Conservation (phyloP, 2,888 invertebrate species). For the Xestoiulus laeticollis region DNA sequence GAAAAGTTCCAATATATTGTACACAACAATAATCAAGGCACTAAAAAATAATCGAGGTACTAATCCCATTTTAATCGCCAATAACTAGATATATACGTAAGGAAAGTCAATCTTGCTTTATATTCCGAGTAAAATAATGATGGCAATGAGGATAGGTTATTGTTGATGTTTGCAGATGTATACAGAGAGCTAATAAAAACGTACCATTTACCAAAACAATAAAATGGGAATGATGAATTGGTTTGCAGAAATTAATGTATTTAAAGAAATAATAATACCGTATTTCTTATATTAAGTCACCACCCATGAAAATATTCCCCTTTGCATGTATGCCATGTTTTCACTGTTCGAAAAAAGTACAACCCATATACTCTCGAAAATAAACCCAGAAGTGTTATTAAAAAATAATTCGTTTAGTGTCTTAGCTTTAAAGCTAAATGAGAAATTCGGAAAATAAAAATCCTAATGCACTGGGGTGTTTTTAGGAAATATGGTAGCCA, state of each 20-base stretch:
- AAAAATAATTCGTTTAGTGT: neutral
- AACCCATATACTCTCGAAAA: neutral
- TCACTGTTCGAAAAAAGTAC: neutral
- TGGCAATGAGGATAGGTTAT: neutral
- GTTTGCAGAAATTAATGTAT: neutral
- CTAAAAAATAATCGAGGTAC: too few species aligned
- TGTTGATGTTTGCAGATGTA: neutral
- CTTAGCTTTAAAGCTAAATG: too few species aligned
- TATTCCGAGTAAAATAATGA: too few species aligned
- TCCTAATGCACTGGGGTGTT: neutral
- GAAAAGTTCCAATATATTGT: too few species aligned
- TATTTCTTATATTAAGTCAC: neutral
- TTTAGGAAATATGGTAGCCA: neutral
- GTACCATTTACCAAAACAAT: neutral
- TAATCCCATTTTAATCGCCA: too few species aligned
- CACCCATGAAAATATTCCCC: neutral
- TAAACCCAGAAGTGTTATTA: neutral
- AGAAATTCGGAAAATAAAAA: too few species aligned
- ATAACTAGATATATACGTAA: too few species aligned
- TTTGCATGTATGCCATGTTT: neutral
- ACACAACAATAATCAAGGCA: too few species aligned
- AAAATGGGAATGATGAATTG: neutral
- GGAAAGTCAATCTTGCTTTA: too few species aligned
- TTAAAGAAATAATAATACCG: neutral
- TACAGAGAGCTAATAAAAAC: neutral